Conservation (phyloP, 2,113 vertebrate species). For the Rattus rattus region DNA sequence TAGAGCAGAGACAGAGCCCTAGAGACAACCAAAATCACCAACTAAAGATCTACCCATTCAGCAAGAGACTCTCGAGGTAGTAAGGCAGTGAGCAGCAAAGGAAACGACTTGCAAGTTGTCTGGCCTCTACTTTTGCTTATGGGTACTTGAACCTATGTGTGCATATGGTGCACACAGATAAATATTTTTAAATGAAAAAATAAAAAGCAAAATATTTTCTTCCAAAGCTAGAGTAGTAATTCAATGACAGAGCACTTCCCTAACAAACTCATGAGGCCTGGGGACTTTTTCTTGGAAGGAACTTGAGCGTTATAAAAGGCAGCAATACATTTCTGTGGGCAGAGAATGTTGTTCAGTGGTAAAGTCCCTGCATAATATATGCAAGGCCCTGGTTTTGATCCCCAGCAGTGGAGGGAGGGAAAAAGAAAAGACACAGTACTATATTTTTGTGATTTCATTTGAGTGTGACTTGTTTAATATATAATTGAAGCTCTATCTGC, state of each 20-base stretch:
- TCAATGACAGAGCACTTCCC: background rate
- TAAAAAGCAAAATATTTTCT: conserved; percentile 34
- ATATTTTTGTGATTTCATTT: conserved; percentile 27
- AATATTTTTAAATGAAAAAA: background rate
- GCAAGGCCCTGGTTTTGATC: background rate
- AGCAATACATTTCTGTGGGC: background rate
- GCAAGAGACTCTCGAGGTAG: background rate
- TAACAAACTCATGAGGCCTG: background rate
- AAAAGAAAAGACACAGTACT: background rate
- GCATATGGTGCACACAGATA: background rate
- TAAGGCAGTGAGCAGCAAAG: background rate
- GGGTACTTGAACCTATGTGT: background rate
- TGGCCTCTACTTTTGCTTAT: background rate
- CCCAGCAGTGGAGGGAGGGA: background rate
- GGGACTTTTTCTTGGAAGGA: background rate
- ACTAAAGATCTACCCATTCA: background rate
- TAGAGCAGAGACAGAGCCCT: background rate
- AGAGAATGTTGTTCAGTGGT: background rate
- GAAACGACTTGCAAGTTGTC: too few species aligned
- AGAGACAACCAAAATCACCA: background rate
- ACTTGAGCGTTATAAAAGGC: background rate
- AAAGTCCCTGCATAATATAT: background rate
- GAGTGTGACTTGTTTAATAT: background rate
- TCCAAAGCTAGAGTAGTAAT: background rate
- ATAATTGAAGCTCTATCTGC: background rate